Evolutionary conservation across 2,113 vertebrate genomes (phyloP).

Genomic region (Mustela nigripes): DNA sequence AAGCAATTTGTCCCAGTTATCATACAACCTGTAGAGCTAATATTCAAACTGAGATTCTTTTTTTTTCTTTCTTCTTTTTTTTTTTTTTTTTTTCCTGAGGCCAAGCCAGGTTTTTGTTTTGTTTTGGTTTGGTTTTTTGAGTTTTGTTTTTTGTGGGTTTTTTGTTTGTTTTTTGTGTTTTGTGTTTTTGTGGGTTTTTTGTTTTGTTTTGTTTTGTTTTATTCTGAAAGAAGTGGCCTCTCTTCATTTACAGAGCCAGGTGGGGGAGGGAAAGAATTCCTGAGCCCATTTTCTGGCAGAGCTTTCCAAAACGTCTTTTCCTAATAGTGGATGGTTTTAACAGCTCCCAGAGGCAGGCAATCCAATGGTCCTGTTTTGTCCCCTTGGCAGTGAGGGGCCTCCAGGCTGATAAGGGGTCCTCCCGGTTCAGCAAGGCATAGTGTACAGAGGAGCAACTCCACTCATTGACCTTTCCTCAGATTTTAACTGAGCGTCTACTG

Average conservation of each 20-base stretch:
- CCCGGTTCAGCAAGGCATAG: fast-evolving
- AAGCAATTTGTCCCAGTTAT: conserved; percentile 72
- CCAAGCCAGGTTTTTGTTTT: background rate
- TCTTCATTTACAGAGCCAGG: conserved; percentile 24
- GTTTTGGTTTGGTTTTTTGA: too few relatives aligned
- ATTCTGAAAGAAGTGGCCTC: background rate
- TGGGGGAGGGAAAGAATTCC: background rate
- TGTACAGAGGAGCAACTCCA: too few relatives aligned
- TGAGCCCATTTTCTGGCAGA: background rate
- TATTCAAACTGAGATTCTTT: background rate
- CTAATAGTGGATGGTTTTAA: background rate
- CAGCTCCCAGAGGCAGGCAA: background rate
- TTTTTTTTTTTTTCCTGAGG: background rate
- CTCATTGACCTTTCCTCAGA: background rate
- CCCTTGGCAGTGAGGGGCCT: fast-evolving
- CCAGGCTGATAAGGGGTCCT: fast-evolving
- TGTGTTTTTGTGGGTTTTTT: background rate
- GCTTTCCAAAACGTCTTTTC: background rate
- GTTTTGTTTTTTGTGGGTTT: background rate
- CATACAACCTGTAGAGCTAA: background rate
- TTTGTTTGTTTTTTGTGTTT: too few relatives aligned
- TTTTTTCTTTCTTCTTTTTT: background rate
- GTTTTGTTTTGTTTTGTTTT: background rate
- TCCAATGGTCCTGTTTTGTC: background rate
- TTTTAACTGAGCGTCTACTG: background rate